A percentile compares a stretch with the other conserved stretches of the same genome.
These are phyloP conservation scores for Acanthosepion pharaonis DNA, from an alignment of 2,888 invertebrate genomes.

Conservation along the genomic window DNA sequence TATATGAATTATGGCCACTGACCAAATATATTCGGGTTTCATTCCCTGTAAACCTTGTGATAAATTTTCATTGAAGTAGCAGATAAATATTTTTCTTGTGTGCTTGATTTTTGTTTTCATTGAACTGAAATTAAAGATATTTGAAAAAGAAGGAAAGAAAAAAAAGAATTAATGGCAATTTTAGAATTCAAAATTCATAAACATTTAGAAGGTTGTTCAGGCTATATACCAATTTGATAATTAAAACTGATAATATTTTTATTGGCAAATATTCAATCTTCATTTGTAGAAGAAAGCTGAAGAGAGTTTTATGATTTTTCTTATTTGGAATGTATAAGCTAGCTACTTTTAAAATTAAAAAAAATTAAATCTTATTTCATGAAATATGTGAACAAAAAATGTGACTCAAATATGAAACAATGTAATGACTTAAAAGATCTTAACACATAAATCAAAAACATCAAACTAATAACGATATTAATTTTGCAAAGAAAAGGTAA, in stretches of 20 bases:
- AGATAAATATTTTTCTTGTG: not conserved
- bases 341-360: no score
- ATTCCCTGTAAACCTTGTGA: not conserved
- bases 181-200: not conserved
- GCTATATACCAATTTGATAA: not conserved
- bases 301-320: not conserved
- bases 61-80: not conserved
- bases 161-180: not conserved
- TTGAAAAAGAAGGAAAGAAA: not conserved
- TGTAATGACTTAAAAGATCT: no score
- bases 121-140: not conserved
- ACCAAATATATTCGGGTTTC: not conserved
- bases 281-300: not conserved
- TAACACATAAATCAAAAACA: no score
- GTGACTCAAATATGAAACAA: no score
- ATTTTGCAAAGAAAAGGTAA: no score
- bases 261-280: not conserved
- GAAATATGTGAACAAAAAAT: no score
- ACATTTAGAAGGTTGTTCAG: not conserved
- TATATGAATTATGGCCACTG: not conserved
- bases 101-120: not conserved
- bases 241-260: not conserved
- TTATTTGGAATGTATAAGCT: no score
- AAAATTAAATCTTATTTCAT: no score
- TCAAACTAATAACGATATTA: no score